phyloP scores from a whole-genome alignment of 2,888 invertebrate genomes.

The Rhingia rostrata region DNA sequence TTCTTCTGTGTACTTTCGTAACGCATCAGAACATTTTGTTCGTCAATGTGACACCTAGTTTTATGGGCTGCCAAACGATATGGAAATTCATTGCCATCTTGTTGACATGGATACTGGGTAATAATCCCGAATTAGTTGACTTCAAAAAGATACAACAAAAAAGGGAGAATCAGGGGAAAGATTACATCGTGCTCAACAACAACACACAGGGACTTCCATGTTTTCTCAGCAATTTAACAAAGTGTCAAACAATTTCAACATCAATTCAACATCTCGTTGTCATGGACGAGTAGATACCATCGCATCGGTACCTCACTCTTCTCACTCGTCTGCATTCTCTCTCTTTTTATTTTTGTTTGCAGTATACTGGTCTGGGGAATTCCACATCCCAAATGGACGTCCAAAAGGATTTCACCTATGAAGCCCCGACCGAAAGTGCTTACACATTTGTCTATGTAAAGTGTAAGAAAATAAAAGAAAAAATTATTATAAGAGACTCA shows the following conservation, averaged over 20 bases:
- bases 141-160: conserved; percentile 44
- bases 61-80: conserved; percentile 71
- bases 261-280: conserved; percentile 72
- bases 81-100: conserved; percentile 70
- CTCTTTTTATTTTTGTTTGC: conserved; percentile 51
- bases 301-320: conserved; percentile 29
- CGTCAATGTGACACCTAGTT: conserved; percentile 70
- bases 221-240: conserved; percentile 75
- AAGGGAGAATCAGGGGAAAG: conserved; percentile 53
- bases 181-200: conserved; percentile 72
- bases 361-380: conserved; percentile 40
- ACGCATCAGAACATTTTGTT: conserved; percentile 59
- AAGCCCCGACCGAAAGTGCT: conserved; percentile 59
- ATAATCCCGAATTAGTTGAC: conserved; percentile 70
- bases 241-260: conserved; percentile 74
- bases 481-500: conserved; percentile 11
- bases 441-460: conserved; percentile 73
- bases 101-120: conserved; percentile 65
- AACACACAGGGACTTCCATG: conserved; percentile 70
- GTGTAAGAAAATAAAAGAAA: conserved; percentile 27
- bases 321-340: conserved; percentile 13
- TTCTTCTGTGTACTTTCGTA: conserved; percentile 55
- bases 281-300: conserved; percentile 64
- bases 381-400: conserved; percentile 62
- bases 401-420: conserved; percentile 68